Conservation (phyloP, 2,113 vertebrate genomes). For the Microtus pennsylvanicus region DNA sequence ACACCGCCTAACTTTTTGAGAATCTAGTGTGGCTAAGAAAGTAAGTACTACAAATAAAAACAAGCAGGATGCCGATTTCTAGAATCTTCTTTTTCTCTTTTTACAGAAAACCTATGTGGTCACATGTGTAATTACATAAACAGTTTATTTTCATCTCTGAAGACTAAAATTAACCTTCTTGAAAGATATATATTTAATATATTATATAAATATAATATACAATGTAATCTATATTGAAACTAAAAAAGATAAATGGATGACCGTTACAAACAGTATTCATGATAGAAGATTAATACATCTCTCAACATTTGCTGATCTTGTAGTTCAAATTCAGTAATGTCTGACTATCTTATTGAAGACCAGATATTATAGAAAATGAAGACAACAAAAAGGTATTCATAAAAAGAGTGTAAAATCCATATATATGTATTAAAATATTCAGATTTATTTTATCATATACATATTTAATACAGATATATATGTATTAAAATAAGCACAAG, state of each 20-base stretch:
- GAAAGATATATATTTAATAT: background rate
- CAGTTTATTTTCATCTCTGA: background rate
- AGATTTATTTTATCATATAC: no score
- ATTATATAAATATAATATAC: background rate
- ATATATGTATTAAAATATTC: constrained; percentile 32
- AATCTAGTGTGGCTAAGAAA: background rate
- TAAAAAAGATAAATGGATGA: background rate
- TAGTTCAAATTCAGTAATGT: background rate
- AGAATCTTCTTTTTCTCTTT: constrained; percentile 10
- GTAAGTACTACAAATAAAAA: constrained; percentile 34
- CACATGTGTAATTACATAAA: background rate
- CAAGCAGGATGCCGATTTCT: background rate
- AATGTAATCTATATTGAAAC: background rate
- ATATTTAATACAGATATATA: background rate
- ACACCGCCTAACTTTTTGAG: background rate
- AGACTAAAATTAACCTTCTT: background rate
- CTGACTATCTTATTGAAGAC: background rate
- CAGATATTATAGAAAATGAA: constrained; percentile 2
- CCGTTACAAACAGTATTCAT: background rate
- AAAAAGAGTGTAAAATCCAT: background rate
- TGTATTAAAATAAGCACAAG: constrained; percentile 5
- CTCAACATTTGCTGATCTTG: background rate
- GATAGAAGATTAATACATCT: background rate
- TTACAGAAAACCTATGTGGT: background rate
- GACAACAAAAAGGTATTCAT: background rate